Base-by-base conservation (phyloP, 2,888 invertebrate species). In the Oscheius sp. region DNA sequence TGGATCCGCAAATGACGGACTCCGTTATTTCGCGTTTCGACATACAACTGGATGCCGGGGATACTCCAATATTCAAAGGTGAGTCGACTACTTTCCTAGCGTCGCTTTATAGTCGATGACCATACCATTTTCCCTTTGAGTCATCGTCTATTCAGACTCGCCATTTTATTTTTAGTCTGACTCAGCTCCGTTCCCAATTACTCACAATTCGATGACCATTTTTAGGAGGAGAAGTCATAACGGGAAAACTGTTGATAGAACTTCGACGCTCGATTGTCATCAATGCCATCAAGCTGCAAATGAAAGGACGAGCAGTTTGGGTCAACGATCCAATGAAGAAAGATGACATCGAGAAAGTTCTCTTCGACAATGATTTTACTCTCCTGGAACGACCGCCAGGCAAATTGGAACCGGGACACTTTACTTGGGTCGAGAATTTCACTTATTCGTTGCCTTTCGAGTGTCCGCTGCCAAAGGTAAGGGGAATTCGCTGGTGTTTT, bases 351-450 rank as follows among this genome's bases (percentile, higher is more conserved):
- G 83, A 83, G 61, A 83, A 83, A 76, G 81, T 87, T 13, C 84
- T 83, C 76, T 88, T 88, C 69, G 87, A 88, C 72, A 82, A 83
- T 64, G 85, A 86, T 72, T 82, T 88, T 74, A 81, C 85, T 18
- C 74, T 88, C 21, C 74, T 88, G 68, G 88, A 88, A 73, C 78
- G 88, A 7, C 88, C 88, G 13, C 88, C 88, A n/a, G 88, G 88
- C 7, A 79, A 80, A 55, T 79, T 78, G 25, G 86, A 87, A 41
- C 82, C 87, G 3, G 86, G 86, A 9, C 84, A 88, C 73, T 87
- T 88, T 75, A 77, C 82, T 43, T 88, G 88, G 87, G 80, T 77
- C 21, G 86, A 83, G 53, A 78, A 86, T 78, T 83, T 74, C 76
- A 78, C 75, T 0, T 87, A 87, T 74, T 82, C 80, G 18, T 79